Conservation (phyloP, 2,797 vertebrate species). For the Myiotriccus ornatus region DNA sequence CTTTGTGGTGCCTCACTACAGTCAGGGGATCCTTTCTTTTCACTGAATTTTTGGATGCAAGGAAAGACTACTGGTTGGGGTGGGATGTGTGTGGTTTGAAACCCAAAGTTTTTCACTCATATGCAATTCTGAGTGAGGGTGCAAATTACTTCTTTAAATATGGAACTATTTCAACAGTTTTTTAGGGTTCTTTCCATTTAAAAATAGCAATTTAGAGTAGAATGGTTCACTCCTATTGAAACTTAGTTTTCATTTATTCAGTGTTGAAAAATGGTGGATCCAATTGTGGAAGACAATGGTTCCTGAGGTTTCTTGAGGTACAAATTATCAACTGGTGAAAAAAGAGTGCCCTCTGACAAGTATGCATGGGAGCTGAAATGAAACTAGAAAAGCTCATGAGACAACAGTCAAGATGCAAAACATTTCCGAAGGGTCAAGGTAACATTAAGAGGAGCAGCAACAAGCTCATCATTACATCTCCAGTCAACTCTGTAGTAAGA, state of each 20-base stretch:
- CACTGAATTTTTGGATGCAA: background rate
- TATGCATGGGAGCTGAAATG: background rate
- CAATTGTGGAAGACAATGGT: background rate
- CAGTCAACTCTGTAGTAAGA: background rate
- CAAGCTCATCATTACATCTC: background rate
- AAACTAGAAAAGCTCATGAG: background rate
- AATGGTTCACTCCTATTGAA: background rate
- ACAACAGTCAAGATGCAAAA: background rate
- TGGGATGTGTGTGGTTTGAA: background rate
- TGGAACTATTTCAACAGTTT: background rate
- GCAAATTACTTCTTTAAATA: background rate
- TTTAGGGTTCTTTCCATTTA: background rate
- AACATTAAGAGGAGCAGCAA: background rate
- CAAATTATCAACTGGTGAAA: background rate
- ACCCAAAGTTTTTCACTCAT: background rate
- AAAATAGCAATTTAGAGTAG: background rate
- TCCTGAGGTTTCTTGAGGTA: background rate
- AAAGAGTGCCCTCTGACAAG: background rate
- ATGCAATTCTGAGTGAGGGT: background rate
- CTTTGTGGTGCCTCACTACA: background rate
- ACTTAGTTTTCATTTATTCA: background rate
- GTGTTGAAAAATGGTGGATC: background rate
- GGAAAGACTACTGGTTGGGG: fast-evolving
- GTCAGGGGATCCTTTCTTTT: background rate
- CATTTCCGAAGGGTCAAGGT: background rate